A percentile compares a stretch with the other conserved stretches of the same genome.
Evolutionary conservation across 2,797 vertebrate genomes (phyloP).

Genomic region (Anomalospiza imberbis): DNA sequence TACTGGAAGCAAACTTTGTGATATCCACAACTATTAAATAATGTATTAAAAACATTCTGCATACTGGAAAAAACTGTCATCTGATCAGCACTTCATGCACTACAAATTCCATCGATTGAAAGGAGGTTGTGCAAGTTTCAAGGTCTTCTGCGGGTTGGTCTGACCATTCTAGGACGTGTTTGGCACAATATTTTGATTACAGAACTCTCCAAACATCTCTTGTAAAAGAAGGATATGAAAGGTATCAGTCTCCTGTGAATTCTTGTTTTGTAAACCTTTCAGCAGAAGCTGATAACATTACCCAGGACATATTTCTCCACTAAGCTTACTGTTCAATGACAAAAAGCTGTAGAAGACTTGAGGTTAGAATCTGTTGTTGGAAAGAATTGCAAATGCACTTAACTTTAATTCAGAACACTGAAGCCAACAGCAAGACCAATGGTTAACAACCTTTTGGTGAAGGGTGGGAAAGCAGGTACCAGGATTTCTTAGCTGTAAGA

Average conservation of each 20-base stretch:
- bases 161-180: conserved; percentile 31
- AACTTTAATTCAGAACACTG: not conserved
- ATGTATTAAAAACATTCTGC: not conserved
- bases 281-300: not conserved
- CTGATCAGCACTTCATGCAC: not conserved
- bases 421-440: not conserved
- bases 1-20: not conserved
- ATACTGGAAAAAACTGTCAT: not conserved
- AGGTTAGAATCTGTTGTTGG: not conserved
- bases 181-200: conserved; percentile 12
- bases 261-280: not conserved
- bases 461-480: not conserved
- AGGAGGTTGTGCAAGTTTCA: not conserved
- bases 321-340: not conserved
- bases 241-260: not conserved
- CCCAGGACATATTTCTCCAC: not conserved
- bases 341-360: not conserved
- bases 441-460: not conserved
- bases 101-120: fast-evolving
- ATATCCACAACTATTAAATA: not conserved
- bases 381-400: not conserved
- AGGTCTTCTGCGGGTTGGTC: not conserved
- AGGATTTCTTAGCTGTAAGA: not conserved
- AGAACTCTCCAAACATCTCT: conserved; percentile 14
- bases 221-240: not conserved